Evolutionary conservation across 1,140 invertebrate species (phyloP), one percentile per base, ranked within the genome.

Genomic region (Bursaphelenchus mucronatus): DNA sequence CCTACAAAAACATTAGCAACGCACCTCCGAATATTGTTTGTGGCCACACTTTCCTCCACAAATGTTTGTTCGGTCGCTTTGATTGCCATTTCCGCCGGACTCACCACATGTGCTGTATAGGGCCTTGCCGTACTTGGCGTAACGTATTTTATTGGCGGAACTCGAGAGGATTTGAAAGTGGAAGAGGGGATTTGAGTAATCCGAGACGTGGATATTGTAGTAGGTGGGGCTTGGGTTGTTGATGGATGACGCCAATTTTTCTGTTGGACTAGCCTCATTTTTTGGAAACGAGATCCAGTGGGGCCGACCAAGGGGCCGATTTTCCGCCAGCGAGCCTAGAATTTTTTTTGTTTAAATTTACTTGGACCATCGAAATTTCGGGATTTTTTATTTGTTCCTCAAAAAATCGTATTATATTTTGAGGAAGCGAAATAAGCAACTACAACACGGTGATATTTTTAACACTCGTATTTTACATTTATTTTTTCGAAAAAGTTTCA

Each of bases 281-380:
- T 17, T 63, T 63, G 61, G 30, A 19, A 63, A 15, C 55, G 61
- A 63, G 13, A 15, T 2, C 61, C 61, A 11, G 11, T 44, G 30
- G 66, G n/a, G 21, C 66, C 51, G 44, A 67, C 67, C 45, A 70
- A 17, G 15, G 66, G 53, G 70, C 64, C 61, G 64, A 67, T 67
- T 70, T 67, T 67, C n/a, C 66, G 68, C 66, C 66, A 67, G 8
- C 66, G 66, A 9, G 66, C 66, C 69, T 70, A 30, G 2, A 30
- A 30, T 30, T 30, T 30, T 30, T 5, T 30, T 30, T 30, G 30
- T n/a, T n/a, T n/a, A n/a, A n/a, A n/a, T n/a, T n/a, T n/a, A n/a
- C n/a, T n/a, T n/a, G n/a, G 51, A 17, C 10, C 8, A n/a, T 52
- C 15, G 8, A 4, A 17, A 19, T 46, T 19, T 17, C n/a, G 64